Percentiles rank a stretch among this genome's conserved stretches.
Conservation (phyloP, 2,113 vertebrate genomes). For the Ailuropoda melanoleuca region DNA sequence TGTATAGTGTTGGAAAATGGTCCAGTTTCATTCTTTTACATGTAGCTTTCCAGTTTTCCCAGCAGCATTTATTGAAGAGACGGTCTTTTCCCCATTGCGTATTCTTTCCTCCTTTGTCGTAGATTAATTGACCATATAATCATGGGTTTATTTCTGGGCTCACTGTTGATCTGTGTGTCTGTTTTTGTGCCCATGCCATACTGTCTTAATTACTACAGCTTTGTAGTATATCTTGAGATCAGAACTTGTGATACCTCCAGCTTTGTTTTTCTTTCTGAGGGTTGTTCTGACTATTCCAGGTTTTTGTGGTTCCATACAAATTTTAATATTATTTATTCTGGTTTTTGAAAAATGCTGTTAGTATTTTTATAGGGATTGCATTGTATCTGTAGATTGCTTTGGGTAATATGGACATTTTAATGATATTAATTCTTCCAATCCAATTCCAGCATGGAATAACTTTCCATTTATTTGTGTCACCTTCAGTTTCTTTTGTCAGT, state of each 20-base stretch:
- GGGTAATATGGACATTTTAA: not conserved
- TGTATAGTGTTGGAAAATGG: not conserved
- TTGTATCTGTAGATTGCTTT: not conserved
- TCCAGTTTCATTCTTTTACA: not conserved
- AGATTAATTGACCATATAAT: not conserved
- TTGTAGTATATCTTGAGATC: not conserved
- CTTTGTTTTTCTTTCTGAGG: not conserved
- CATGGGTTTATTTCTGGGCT: not conserved
- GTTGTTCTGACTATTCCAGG: not conserved
- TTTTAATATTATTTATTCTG: not conserved
- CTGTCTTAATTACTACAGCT: not conserved
- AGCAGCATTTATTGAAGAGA: not conserved
- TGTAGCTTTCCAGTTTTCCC: not conserved
- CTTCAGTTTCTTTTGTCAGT: not conserved
- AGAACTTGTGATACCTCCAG: not conserved
- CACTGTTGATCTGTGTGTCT: not conserved
- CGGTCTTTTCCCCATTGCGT: not conserved
- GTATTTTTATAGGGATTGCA: not conserved
- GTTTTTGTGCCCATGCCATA: not conserved
- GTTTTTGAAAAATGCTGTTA: not conserved
- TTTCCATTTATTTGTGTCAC: not conserved
- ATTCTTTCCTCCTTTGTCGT: not conserved
- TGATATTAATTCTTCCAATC: not conserved
- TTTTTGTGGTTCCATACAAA: not conserved
- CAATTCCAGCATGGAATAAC: not conserved